Evolutionary conservation across 2,888 invertebrate genomes (phyloP).

Genomic region (Drosophila mulleri): DNA sequence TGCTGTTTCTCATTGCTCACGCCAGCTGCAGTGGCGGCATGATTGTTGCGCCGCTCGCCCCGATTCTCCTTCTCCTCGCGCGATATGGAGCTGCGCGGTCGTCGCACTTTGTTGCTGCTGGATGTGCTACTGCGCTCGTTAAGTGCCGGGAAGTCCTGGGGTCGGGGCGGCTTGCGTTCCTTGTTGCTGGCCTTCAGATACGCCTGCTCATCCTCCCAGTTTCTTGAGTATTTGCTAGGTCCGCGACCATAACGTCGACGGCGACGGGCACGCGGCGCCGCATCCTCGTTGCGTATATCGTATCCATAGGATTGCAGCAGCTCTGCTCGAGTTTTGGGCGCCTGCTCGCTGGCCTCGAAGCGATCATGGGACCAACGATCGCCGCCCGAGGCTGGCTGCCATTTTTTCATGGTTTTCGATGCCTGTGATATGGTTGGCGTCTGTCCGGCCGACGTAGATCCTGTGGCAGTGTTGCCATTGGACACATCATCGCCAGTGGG

Average conservation of each 20-base stretch:
- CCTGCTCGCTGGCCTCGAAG: slow-evolving; percentile 87
- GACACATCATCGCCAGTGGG: slow-evolving; percentile 35
- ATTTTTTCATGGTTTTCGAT: slow-evolving; percentile 84
- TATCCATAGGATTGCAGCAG: slow-evolving; percentile 86
- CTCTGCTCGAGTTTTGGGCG: slow-evolving; percentile 83
- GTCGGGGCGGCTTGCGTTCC: slow-evolving; percentile 84
- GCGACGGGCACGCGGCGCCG: slow-evolving; percentile 94
- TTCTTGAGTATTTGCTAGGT: slow-evolving; percentile 95
- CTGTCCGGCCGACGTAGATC: slow-evolving; percentile 82
- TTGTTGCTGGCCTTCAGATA: slow-evolving; percentile 88
- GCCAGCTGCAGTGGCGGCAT: background rate
- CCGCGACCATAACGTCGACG: slow-evolving; percentile 95
- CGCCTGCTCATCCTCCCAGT: slow-evolving; percentile 97
- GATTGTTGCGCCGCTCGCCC: slow-evolving; percentile 62
- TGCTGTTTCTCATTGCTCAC: background rate
- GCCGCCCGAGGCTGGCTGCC: slow-evolving; percentile 84
- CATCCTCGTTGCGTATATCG: slow-evolving; percentile 96
- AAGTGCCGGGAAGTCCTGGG: slow-evolving; percentile 87
- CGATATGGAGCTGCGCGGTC: slow-evolving; percentile 64
- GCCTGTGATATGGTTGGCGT: slow-evolving; percentile 82
- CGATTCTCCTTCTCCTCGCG: slow-evolving; percentile 84
- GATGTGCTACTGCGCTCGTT: slow-evolving; percentile 74
- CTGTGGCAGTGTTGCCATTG: slow-evolving; percentile 74
- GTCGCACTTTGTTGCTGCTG: slow-evolving; percentile 44
- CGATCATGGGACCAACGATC: slow-evolving; percentile 95